A percentile compares a stretch with the other conserved stretches of the same genome.
These are phyloP conservation scores for Drosophila neonasuta DNA, from an alignment of 2,888 invertebrate genomes.

Conservation along the genomic window DNA sequence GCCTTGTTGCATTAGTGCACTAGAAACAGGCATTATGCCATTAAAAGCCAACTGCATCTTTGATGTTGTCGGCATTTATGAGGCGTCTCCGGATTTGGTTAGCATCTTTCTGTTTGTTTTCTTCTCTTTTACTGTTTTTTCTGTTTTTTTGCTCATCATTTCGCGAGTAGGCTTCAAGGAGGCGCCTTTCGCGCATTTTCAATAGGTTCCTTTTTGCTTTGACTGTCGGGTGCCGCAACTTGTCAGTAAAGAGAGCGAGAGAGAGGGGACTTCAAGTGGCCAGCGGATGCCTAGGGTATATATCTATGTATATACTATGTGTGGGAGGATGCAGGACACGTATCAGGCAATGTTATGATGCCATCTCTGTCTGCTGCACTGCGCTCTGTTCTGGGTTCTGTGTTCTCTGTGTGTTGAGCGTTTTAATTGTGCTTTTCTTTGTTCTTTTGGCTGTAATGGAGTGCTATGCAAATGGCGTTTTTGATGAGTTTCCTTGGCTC, in stretches of 20 bases:
- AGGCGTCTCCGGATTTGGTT: constrained; percentile 28
- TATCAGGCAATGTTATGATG: constrained; percentile 27
- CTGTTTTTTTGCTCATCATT: constrained; percentile 26
- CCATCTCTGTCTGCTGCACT: constrained; percentile 33
- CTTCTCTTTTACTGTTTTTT: not conserved
- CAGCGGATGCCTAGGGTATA: constrained; percentile 17
- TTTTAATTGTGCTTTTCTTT: constrained; percentile 78
- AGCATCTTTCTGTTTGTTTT: constrained; percentile 8
- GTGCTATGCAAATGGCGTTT: constrained; percentile 80
- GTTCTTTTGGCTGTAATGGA: constrained; percentile 78
- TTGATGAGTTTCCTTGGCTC: constrained; percentile 73
- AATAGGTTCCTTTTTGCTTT: constrained; percentile 42
- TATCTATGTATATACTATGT: not conserved
- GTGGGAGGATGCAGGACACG: constrained; percentile 7
- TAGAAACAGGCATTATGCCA: constrained; percentile 55
- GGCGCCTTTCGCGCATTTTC: constrained; percentile 41
- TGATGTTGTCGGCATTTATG: constrained; percentile 57
- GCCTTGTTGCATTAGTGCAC: constrained; percentile 39
- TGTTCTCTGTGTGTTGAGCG: constrained; percentile 47
- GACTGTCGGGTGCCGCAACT: constrained; percentile 24
- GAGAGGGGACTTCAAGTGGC: constrained; percentile 59
- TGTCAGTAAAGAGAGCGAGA: constrained; percentile 8
- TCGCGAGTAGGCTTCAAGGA: constrained; percentile 31
- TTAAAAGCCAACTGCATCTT: constrained; percentile 61
- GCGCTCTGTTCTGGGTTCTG: not conserved